Evolutionary conservation across 2,113 vertebrate genomes (phyloP), one percentile per base, ranked within the genome.

Genomic region (Oenanthe oenanthe): DNA sequence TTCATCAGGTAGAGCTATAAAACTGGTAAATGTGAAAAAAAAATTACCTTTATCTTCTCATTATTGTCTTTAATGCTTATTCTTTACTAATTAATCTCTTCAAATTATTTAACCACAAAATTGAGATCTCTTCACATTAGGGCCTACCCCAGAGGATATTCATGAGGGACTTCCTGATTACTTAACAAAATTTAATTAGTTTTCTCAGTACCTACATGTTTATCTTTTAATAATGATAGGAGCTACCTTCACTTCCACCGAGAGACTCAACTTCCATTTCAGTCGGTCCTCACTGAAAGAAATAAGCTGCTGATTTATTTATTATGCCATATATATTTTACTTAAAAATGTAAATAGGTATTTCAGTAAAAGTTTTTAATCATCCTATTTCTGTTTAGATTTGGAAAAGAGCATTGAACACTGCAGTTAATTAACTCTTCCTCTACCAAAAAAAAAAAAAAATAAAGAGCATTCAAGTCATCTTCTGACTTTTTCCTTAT

Each of bases 61-160:
- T 89, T 54, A 83, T 93, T 94, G 77, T 97, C 95, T 96, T 97
- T 93, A 96, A 97, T 96, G 94, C 96, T 95, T 97, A 94, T 97
- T 96, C 96, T 98, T 97, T 93, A 56, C 87, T 95, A 93, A 95
- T 96, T 97, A 96, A 97, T 93, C 85, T 97, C 97, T 96, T 96
- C 77, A 96, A 97, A 95, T 97, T 97, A 97, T 92, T 92, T 86
- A 91, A 94, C 92, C 90, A 91, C 88, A 94, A 92, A 94, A 91
- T 95, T 95, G 86, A 94, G 91, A 93, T 95, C 88, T 90, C 89
- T 95, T 89, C 82, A 92, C 80, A 85, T 89, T 93, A 91, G 53
- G 87, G 77, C 62, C 78, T 92, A 68, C 51, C 57, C 66, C 42
- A 89, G 71, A 96, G 85, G 67, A 86, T 73, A 85, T 93, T 91